phyloP scores from a whole-genome alignment of 2,797 vertebrate genomes.

The Cossypha niveicapilla region DNA sequence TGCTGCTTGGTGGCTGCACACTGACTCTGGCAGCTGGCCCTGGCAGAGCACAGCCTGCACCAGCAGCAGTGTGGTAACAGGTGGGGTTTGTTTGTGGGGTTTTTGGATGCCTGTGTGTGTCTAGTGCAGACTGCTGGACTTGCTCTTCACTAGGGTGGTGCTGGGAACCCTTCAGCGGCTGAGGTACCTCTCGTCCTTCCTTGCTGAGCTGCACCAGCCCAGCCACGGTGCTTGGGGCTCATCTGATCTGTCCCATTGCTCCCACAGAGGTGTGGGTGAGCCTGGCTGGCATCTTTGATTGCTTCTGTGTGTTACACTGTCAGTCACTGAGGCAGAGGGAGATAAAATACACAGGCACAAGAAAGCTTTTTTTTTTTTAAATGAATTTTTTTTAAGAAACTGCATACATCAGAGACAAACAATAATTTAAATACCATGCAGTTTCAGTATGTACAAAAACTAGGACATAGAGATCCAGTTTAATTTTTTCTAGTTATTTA shows the following conservation, averaged over 20 bases:
- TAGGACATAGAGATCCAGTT: constrained; percentile 76
- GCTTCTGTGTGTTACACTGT: fast-evolving
- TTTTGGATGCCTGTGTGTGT: not conserved
- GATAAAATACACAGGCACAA: constrained; percentile 38
- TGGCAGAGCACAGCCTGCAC: not conserved
- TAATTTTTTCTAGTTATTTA: constrained; percentile 76
- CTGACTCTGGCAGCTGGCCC: not conserved
- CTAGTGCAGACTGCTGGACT: not conserved
- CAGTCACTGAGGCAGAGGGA: not conserved
- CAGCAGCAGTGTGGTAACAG: fast-evolving
- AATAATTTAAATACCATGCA: constrained; percentile 93
- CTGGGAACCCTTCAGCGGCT: not conserved
- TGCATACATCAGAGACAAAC: constrained; percentile 90
- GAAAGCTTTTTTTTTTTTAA: constrained; percentile 59
- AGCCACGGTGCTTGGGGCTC: fast-evolving
- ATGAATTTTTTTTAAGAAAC: constrained; percentile 88
- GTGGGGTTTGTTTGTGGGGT: not conserved
- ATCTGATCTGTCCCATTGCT: not conserved
- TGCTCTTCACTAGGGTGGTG: not conserved
- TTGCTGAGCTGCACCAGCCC: not conserved
- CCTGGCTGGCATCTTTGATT: not conserved
- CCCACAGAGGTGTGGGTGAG: not conserved
- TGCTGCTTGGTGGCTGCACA: not conserved
- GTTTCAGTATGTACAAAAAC: constrained; percentile 86
- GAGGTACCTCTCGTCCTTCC: not conserved